Base-by-base conservation (phyloP, 2,888 invertebrate genomes). In the Sepiola atlantica region DNA sequence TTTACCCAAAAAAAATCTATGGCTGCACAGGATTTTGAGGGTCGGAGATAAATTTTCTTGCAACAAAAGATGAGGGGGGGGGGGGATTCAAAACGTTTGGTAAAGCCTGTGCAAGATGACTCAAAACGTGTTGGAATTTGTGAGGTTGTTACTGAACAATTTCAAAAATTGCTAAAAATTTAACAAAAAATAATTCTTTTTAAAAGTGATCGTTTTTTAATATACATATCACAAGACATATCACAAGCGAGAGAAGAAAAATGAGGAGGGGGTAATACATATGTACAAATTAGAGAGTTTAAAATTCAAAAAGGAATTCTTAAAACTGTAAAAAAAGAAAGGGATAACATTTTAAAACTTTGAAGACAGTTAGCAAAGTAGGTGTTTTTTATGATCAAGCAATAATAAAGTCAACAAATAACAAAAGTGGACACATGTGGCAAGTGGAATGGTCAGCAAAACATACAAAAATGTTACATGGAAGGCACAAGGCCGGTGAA, bases 371-470 rank as follows among this genome's bases (percentile, higher is more conserved):
- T n/a, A n/a, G n/a, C 45, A 12, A 77, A 10, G 18, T 28, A n/a
- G 0, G n/a, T n/a, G n/a, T 45, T 45, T 45, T 45, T 45, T 45
- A n/a, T 32, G 77, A n/a, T 77, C 77, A 77, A n/a, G 77, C 77
- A 14, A 77, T n/a, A 77, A 77, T 32, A n/a, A n/a, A n/a, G 14
- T n/a, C 77, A 77, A 77, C n/a, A 77, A 77, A 77, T 77, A 77
- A 77, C n/a, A 77, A 77, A 77, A 32, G n/a, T 77, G n/a, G 77
- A 77, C 77, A 77, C 6, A 45, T 1, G 77, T 77, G 77, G 77
- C 77, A n/a, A 16, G 77, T 77, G 77, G 77, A n/a, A 77, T 77
- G 77, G 77, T 77, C 77, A 77, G 77, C n/a, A 77, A 77, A 77
- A 77, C 77, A 77, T 28, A 28, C 1, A 24, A 77, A n/a, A 77